Base-by-base conservation (phyloP, 1,140 invertebrate species). In the Macrosteles quadrilineatus region DNA sequence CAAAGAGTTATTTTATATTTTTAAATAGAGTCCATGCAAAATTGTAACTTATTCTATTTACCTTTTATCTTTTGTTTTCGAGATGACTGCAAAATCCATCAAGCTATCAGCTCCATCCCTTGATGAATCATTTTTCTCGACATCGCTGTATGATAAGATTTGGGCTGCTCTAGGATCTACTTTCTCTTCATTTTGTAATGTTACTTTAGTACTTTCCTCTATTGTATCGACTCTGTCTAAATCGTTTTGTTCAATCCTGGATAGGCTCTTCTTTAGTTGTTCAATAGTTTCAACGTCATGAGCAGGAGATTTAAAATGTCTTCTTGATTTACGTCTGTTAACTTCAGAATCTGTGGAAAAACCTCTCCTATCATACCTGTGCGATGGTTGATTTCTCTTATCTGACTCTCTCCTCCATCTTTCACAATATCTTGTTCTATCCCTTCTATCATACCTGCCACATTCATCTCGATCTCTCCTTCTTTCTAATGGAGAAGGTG, bases 1-100 rank as follows among this genome's bases (percentile, higher is more conserved):
- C n/a, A n/a, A n/a, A n/a, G n/a, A n/a, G n/a, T n/a, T n/a, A n/a
- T n/a, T n/a, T n/a, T n/a, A n/a, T n/a, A n/a, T n/a, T n/a, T n/a
- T n/a, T n/a, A n/a, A n/a, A n/a, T n/a, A n/a, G n/a, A n/a, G n/a
- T n/a, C n/a, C n/a, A n/a, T n/a, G n/a, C n/a, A n/a, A n/a, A n/a
- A 36, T 36, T 36, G 32, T 36, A 36, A 36, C 14, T 36, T 36
- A 36, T 50, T 50, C n/a, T 59, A 59, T 23, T 59, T 27, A 59
- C 55, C 55, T 59, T 2, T 59, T 59, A 25, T 59, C n/a, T 59
- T 25, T 59, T 11, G 55, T 27, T 30, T 59, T 25, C 6, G 12
- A 14, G 4, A 59, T 25, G 6, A 59, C 55, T 27, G 55, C 55
- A 59, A 59, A 59, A 29, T 59, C 55, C 55, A 59, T 59, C 14